These are phyloP conservation scores for Andrena bucephala DNA, from an alignment of 2,888 invertebrate species.

Conservation along the genomic window DNA sequence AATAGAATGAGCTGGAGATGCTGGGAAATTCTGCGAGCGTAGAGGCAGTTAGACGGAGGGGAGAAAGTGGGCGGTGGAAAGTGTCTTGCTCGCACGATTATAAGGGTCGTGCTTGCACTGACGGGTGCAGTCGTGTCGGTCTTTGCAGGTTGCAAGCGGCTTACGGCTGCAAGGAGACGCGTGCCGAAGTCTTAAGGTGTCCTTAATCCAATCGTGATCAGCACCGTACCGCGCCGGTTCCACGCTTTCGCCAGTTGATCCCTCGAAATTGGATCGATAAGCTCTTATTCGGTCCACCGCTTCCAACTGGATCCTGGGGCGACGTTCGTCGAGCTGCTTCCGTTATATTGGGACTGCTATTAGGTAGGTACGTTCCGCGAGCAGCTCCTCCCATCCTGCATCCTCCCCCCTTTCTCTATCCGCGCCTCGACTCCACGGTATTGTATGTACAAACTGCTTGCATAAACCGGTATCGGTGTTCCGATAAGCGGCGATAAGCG, in stretches of 20 bases:
- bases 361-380: conserved; percentile 40
- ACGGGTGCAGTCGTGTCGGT: not conserved
- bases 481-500: conserved; percentile 24
- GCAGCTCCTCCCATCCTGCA: not conserved
- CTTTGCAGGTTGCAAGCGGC: conserved; percentile 48
- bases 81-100: not conserved
- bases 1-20: not conserved
- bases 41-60: not conserved
- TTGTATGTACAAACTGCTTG: conserved; percentile 8
- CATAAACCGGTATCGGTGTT: conserved; percentile 7
- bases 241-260: conserved; percentile 66
- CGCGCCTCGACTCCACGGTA: not conserved
- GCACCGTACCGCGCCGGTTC: conserved; percentile 48
- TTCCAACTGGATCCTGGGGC: conserved; percentile 31
- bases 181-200: conserved; percentile 70
- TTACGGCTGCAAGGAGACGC: conserved; percentile 58
- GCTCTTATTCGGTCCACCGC: conserved; percentile 66
- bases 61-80: not conserved
- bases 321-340: conserved; percentile 28
- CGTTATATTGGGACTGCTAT: conserved; percentile 42
- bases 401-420: not conserved
- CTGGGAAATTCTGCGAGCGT: not conserved
- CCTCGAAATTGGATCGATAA: conserved; percentile 74
- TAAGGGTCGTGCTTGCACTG: not conserved
- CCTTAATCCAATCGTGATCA: conserved; percentile 73